Base-by-base conservation (phyloP, 2,113 vertebrate species). In the Ochotona princeps region DNA sequence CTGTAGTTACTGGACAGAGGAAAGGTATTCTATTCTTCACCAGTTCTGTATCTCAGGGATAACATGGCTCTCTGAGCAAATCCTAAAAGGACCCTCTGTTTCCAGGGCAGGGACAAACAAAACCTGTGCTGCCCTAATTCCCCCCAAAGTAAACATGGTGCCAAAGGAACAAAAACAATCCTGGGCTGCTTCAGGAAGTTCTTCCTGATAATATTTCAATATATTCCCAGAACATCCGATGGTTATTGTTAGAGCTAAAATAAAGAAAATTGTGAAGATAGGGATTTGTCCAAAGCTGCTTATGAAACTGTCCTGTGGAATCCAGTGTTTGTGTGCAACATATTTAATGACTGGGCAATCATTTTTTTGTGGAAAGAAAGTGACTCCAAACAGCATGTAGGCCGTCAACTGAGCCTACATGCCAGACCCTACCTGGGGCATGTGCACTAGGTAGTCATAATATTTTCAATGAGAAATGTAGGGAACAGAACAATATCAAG, bases 391-490 rank as follows among this genome's bases (percentile, higher is more conserved):
- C 8, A 66, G 67, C 79, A 74, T 61, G 26, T 25, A 5, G 54
- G 10, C 47, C 47, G 8, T 38, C 57, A 1, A 12, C 38, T 8
- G 47, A 32, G 28, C 12, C 23, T 12, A n/a, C 32, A 8, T 23
- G 25, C 11, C 14, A 12, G 84, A 80, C 17, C 11, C 38, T 26
- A 20, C 0, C 5, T 0, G 11, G 54, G 21, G 18, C 15, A 15
- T 15, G 28, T 32, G 5, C 35, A 25, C 26, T n/a, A 32, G 67
- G 26, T 7, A 21, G 17, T 69, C 26, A 17, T 11, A 7, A 26
- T 20, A 74, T 23, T 54, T 83, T 65, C 30, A 28, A 0, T 0
- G 7, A 28, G 8, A 38, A n/a, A 20, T 44, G 2, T 0, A 2
- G 21, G 70, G 20, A 32, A 25, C n/a, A 44, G 25, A 47, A 54